phyloP scores from a whole-genome alignment of 2,113 vertebrate genomes.

The Uria aalge region DNA sequence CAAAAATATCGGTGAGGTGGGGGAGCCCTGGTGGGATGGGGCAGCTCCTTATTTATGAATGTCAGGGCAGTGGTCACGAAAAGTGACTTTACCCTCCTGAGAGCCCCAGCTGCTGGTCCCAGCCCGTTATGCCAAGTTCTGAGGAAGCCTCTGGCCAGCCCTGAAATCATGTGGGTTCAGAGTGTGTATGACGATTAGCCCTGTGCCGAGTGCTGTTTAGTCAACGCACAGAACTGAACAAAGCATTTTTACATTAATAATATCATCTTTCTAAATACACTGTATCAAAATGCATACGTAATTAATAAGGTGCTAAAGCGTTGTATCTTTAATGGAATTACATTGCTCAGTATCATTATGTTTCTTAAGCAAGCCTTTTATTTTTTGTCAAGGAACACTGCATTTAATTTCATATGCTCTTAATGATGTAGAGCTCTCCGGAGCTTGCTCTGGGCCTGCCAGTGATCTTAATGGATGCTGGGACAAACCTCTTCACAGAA shows the following conservation, averaged over 20 bases:
- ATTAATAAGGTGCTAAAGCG: neutral
- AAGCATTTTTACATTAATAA: neutral
- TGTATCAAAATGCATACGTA: neutral
- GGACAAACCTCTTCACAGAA: neutral
- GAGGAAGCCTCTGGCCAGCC: neutral
- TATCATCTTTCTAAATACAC: neutral
- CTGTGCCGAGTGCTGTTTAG: neutral
- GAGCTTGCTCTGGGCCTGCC: neutral
- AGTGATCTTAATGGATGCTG: neutral
- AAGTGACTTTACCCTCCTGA: neutral
- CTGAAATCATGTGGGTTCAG: neutral
- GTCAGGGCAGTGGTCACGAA: neutral
- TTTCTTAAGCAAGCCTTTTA: neutral
- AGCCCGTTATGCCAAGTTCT: neutral
- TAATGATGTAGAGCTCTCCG: neutral
- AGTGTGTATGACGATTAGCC: neutral
- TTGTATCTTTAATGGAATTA: neutral
- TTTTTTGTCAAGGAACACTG: neutral
- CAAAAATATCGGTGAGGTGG: neutral
- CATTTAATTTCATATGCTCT: neutral
- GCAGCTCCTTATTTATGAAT: neutral
- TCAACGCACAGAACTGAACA: neutral
- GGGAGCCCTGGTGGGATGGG: neutral
- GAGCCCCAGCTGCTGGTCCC: neutral
- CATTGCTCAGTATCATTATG: neutral